These are phyloP conservation scores for Drosophila fuyamai DNA, from an alignment of 1,140 invertebrate genomes.

Conservation along the genomic window DNA sequence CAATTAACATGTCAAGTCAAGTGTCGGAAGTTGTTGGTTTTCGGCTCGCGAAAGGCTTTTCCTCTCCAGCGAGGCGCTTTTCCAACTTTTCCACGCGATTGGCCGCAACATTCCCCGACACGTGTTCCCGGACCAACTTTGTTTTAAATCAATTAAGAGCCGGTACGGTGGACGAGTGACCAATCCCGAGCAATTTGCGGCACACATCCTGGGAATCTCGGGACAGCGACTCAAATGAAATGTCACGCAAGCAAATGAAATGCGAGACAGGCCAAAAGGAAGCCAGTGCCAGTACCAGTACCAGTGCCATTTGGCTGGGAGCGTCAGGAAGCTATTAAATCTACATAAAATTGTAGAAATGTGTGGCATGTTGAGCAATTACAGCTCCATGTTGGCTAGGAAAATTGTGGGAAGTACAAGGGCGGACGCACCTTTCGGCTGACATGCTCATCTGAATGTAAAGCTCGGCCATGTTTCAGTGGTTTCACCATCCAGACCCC, in stretches of 20 bases:
- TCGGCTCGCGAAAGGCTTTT: slow-evolving; percentile 56
- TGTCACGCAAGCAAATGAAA: slow-evolving; percentile 79
- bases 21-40: slow-evolving; percentile 75
- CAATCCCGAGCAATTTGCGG: slow-evolving; percentile 33
- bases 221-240: slow-evolving; percentile 63
- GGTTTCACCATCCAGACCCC: slow-evolving; percentile 4
- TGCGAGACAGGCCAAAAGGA: slow-evolving; percentile 59
- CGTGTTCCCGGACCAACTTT: slow-evolving; percentile 34
- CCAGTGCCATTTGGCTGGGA: slow-evolving; percentile 36
- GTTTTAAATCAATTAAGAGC: slow-evolving; percentile 52
- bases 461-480: slow-evolving; percentile 51
- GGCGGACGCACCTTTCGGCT: slow-evolving; percentile 68
- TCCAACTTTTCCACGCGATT: slow-evolving; percentile 52
- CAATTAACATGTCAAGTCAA: slow-evolving; percentile 78
- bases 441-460: slow-evolving; percentile 80
- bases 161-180: slow-evolving; percentile 11
- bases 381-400: slow-evolving; percentile 57
- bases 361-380: slow-evolving; percentile 81
- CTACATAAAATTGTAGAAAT: slow-evolving; percentile 80
- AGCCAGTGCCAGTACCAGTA: slow-evolving; percentile 5
- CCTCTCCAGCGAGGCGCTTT: slow-evolving; percentile 20
- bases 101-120: slow-evolving; percentile 44
- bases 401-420: neutral
- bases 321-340: slow-evolving; percentile 79
- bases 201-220: slow-evolving; percentile 60